Evolutionary conservation across 1,140 invertebrate genomes (phyloP).

Genomic region (Ceratosolen solmsi): DNA sequence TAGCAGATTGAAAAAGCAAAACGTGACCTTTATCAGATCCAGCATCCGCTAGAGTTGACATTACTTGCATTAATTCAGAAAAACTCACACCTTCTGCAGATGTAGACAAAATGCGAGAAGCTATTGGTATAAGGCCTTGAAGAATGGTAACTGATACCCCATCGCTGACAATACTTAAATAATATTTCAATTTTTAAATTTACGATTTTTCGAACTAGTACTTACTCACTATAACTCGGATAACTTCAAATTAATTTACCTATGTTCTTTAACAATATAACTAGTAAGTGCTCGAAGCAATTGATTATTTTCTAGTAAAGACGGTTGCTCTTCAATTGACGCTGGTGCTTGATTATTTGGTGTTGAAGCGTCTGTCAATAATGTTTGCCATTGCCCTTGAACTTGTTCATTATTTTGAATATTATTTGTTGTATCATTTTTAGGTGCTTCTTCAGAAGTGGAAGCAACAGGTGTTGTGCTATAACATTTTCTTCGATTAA

Average conservation of each 20-base stretch:
- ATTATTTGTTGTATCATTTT: conserved; percentile 50
- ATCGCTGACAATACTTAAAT: conserved; percentile 75
- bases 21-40: conserved; percentile 84
- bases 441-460: conserved; percentile 24
- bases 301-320: conserved; percentile 81
- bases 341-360: conserved; percentile 58
- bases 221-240: neutral
- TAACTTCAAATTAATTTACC: conserved; percentile 61
- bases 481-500: neutral
- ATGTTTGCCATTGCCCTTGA: conserved; percentile 59
- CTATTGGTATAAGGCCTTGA: conserved; percentile 84
- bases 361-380: conserved; percentile 54
- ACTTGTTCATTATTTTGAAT: conserved; percentile 61
- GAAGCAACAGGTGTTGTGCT: conserved; percentile 49
- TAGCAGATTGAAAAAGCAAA: conserved; percentile 84
- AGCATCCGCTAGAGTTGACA: conserved; percentile 87
- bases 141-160: conserved; percentile 84
- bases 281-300: conserved; percentile 82
- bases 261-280: conserved; percentile 84
- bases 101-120: conserved; percentile 77
- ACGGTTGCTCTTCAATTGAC: conserved; percentile 69
- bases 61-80: conserved; percentile 85
- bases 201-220: neutral
- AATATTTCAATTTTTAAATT: conserved; percentile 18
- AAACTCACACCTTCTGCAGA: conserved; percentile 82